Conservation (phyloP, 2,888 invertebrate species). For the Neoaliturus tenellus region DNA sequence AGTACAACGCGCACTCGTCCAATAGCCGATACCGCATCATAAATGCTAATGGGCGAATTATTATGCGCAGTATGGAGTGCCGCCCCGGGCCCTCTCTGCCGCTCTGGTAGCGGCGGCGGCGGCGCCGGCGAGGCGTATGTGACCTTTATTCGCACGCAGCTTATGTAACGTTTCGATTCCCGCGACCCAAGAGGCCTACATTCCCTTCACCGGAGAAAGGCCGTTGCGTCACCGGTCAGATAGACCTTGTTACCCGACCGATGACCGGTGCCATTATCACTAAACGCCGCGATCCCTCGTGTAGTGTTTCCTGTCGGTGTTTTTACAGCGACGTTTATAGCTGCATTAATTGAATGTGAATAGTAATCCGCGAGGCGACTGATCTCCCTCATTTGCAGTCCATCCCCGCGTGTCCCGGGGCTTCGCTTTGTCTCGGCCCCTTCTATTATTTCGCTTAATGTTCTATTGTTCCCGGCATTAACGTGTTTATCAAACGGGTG, state of each 20-base stretch:
- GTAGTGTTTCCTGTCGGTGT: conserved; percentile 30
- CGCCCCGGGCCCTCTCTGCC: background rate
- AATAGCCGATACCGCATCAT: conserved; percentile 16
- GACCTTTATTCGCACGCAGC: conserved; percentile 44
- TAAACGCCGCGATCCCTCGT: conserved; percentile 27
- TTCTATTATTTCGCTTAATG: conserved; percentile 35
- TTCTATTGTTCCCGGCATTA: conserved; percentile 30
- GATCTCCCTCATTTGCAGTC: conserved; percentile 37
- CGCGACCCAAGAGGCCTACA: conserved; percentile 44
- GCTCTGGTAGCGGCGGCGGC: background rate
- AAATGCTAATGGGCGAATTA: conserved; percentile 37
- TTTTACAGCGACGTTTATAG: conserved; percentile 28
- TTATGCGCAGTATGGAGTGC: conserved; percentile 30
- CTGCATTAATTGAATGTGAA: conserved; percentile 44
- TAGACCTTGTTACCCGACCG: conserved; percentile 44
- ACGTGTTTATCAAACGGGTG: conserved; percentile 30
- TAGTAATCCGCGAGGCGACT: conserved; percentile 15
- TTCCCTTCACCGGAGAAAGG: conserved; percentile 48
- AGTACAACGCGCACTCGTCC: conserved; percentile 7
- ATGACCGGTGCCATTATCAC: conserved; percentile 38
- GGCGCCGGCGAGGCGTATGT: no score
- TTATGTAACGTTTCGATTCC: conserved; percentile 36
- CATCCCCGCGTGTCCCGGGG: conserved; percentile 1
- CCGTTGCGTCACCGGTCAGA: conserved; percentile 37
- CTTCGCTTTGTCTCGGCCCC: background rate